Evolutionary conservation across 2,797 vertebrate species (phyloP).

Genomic region (Gymnothorax javanicus): DNA sequence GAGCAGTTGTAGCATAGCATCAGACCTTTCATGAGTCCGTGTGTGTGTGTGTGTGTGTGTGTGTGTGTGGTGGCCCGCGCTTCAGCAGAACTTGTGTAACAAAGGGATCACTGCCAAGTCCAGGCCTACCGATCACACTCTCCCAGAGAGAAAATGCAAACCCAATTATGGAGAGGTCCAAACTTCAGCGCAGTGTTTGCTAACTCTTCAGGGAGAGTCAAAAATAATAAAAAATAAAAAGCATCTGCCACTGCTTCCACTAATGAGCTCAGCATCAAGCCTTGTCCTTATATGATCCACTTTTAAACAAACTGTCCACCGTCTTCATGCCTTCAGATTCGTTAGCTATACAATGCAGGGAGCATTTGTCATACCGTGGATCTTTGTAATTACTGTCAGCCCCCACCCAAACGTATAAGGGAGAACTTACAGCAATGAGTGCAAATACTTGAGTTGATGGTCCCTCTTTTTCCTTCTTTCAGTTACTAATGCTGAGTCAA

Average conservation of each 20-base stretch:
- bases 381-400: neutral
- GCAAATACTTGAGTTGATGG: neutral
- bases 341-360: neutral
- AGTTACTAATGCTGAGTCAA: neutral
- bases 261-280: neutral
- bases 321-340: neutral
- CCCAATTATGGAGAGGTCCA: neutral
- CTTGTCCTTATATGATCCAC: neutral
- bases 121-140: neutral
- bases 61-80: neutral
- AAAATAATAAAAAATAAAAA: neutral
- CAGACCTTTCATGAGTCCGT: neutral
- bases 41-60: neutral
- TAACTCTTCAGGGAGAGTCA: neutral
- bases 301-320: neutral
- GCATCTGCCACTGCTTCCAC: neutral
- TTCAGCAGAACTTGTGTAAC: neutral
- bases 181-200: neutral
- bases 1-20: neutral
- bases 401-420: neutral
- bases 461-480: neutral
- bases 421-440: neutral
- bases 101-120: neutral
- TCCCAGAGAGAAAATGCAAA: neutral
- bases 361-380: neutral